Percentiles rank a stretch among this genome's conserved stretches.
Evolutionary conservation across 2,888 invertebrate genomes (phyloP).

Genomic region (Aquatica leii): DNA sequence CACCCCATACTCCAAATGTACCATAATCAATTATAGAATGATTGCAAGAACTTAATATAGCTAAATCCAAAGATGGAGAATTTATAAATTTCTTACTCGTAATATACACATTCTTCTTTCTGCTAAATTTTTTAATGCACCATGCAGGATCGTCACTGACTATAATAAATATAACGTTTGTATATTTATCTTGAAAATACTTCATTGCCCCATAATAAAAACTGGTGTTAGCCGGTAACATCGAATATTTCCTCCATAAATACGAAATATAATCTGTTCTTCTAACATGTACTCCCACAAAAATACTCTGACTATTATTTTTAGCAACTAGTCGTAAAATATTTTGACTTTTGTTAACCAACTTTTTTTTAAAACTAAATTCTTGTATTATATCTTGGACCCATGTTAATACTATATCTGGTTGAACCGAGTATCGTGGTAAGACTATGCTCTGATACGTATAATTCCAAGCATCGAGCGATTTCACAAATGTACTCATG

Average conservation of each 20-base stretch:
- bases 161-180: conserved; percentile 59
- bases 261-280: conserved; percentile 67
- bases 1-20: conserved; percentile 64
- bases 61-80: conserved; percentile 60
- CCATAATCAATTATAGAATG: conserved; percentile 65
- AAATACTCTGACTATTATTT: conserved; percentile 52
- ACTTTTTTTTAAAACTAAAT: conserved; percentile 63
- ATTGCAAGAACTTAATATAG: conserved; percentile 63
- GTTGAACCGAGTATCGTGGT: conserved; percentile 64
- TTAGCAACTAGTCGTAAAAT: conserved; percentile 56
- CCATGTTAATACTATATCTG: conserved; percentile 65
- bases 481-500: conserved; percentile 61
- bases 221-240: conserved; percentile 55
- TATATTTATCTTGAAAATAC: conserved; percentile 59
- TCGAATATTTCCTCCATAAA: conserved; percentile 63
- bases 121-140: conserved; percentile 58
- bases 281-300: conserved; percentile 66
- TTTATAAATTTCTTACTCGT: conserved; percentile 55
- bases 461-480: conserved; percentile 65
- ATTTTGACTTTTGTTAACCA: conserved; percentile 61
- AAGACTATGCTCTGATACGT: conserved; percentile 67
- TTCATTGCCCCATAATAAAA: conserved; percentile 61
- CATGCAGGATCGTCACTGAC: conserved; percentile 63
- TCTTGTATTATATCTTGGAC: conserved; percentile 66
- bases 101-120: conserved; percentile 57